These are phyloP conservation scores for Charadrius vociferus DNA, from an alignment of 2,113 vertebrate genomes.

Conservation along the genomic window DNA sequence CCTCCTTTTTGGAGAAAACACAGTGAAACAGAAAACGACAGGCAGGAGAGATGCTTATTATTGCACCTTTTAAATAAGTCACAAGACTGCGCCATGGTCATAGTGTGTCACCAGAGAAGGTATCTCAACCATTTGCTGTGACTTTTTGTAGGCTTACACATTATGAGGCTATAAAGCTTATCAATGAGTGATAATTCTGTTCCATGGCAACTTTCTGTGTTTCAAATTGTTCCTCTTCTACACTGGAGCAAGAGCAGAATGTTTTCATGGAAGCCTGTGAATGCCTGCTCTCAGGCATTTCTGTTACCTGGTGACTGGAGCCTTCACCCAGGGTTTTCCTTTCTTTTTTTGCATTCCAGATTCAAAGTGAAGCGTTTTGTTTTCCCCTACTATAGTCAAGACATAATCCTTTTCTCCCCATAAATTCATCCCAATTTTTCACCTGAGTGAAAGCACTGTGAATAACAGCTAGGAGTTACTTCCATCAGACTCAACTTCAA, in stretches of 20 bases:
- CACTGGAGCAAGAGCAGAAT: neutral
- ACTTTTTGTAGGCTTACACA: constrained; percentile 38
- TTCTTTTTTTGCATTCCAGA: neutral
- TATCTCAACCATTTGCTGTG: constrained; percentile 6
- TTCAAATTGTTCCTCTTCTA: neutral
- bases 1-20: constrained; percentile 1
- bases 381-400: neutral
- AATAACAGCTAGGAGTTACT: neutral
- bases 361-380: neutral
- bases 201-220: neutral
- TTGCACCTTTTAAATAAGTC: neutral
- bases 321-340: neutral
- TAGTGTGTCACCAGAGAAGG: neutral
- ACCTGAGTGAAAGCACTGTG: neutral
- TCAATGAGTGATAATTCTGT: neutral
- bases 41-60: neutral
- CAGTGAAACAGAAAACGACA: constrained; percentile 33
- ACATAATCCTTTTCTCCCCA: neutral
- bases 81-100: neutral
- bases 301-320: neutral
- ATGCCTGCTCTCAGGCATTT: neutral
- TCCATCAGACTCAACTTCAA: neutral
- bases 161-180: constrained; percentile 8
- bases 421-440: neutral
- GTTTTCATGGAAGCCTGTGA: neutral